Evolutionary conservation across 2,113 vertebrate species (phyloP).

Genomic region (Otolemur garnettii): DNA sequence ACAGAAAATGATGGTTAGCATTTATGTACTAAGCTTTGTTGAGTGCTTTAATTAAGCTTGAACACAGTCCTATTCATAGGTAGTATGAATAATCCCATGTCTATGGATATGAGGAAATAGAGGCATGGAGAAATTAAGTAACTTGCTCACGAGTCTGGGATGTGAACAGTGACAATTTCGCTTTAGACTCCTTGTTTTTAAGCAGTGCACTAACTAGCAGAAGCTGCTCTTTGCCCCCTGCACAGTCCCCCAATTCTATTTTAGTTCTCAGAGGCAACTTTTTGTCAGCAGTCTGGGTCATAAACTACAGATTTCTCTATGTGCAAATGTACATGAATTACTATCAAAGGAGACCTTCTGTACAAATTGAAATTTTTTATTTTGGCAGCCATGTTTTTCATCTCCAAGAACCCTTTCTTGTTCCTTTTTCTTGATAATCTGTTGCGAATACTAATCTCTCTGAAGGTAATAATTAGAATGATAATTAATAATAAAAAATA

Average conservation of each 20-base stretch:
- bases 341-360: not conserved
- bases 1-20: not conserved
- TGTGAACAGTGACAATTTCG: not conserved
- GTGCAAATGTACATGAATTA: not conserved
- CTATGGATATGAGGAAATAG: not conserved
- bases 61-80: not conserved
- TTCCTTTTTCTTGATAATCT: constrained; percentile 11
- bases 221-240: not conserved
- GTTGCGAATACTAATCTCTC: constrained; percentile 41
- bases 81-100: not conserved
- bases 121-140: not conserved
- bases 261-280: not conserved
- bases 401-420: not conserved
- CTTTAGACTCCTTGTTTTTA: not conserved
- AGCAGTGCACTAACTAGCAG: not conserved
- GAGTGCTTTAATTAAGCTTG: not conserved
- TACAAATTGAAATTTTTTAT: not conserved
- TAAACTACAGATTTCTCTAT: not conserved
- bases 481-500: not conserved
- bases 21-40: not conserved
- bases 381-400: not conserved
- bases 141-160: not conserved
- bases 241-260: not conserved
- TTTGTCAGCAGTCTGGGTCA: not conserved
- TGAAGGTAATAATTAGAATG: constrained; percentile 2